These are phyloP conservation scores for Jordanella pulchra DNA, from an alignment of 2,797 vertebrate species.

Conservation along the genomic window DNA sequence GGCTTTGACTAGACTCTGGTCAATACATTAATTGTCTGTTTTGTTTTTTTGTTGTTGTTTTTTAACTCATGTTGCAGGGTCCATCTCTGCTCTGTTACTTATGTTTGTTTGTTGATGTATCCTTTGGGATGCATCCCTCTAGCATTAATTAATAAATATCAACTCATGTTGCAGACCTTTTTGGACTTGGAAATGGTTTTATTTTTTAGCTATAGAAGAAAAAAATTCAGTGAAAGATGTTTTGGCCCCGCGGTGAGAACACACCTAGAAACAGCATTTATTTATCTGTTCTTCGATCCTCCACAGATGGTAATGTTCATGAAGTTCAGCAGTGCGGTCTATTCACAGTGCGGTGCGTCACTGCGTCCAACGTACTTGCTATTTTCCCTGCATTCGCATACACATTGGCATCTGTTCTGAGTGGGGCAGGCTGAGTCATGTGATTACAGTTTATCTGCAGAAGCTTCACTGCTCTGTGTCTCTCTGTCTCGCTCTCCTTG, in stretches of 20 bases:
- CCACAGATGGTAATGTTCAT: background rate
- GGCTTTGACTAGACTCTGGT: background rate
- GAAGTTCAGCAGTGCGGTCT: slow-evolving; percentile 25
- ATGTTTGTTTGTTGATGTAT: background rate
- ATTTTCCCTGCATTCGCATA: slow-evolving; percentile 59
- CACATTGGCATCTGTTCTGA: slow-evolving; percentile 76
- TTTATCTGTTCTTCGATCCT: slow-evolving; percentile 2
- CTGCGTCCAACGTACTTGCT: slow-evolving; percentile 50
- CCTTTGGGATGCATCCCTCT: background rate
- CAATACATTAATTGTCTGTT: too few relatives aligned
- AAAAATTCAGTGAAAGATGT: too few relatives aligned
- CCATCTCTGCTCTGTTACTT: background rate
- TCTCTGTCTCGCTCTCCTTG: slow-evolving; percentile 21
- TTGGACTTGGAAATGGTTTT: background rate
- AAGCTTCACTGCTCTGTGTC: slow-evolving; percentile 31
- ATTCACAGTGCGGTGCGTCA: slow-evolving; percentile 19
- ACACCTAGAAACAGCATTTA: background rate
- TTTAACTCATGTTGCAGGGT: background rate
- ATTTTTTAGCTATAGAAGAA: too few relatives aligned
- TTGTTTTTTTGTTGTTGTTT: too few relatives aligned
- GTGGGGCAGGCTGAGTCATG: slow-evolving; percentile 72
- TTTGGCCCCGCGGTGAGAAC: too few relatives aligned
- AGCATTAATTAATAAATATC: background rate
- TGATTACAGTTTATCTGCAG: slow-evolving; percentile 52
- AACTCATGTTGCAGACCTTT: background rate